These are phyloP conservation scores for Lordiphosa clarofinis DNA, from an alignment of 1,140 invertebrate genomes.

Conservation along the genomic window DNA sequence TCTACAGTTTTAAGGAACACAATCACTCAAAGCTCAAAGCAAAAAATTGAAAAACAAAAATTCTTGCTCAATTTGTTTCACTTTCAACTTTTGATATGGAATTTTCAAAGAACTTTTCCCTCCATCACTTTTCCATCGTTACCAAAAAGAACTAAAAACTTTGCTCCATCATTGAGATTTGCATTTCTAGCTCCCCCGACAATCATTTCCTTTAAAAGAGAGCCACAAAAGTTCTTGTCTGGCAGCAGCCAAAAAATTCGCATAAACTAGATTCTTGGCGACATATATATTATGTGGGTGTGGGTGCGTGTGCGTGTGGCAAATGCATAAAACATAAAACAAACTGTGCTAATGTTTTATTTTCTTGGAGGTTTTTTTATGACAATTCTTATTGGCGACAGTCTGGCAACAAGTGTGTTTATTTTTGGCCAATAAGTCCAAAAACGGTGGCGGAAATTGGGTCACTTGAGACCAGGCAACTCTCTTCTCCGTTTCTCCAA, in stretches of 20 bases:
- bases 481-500: slow-evolving; percentile 3
- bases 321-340: slow-evolving; percentile 28
- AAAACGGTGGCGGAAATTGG: slow-evolving; percentile 13
- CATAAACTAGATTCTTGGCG: slow-evolving; percentile 27
- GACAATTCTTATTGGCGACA: slow-evolving; percentile 38
- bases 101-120: too few relatives aligned
- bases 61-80: too few relatives aligned
- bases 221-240: neutral
- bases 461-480: slow-evolving; percentile 7
- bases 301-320: slow-evolving; percentile 12
- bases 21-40: too few relatives aligned
- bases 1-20: too few relatives aligned
- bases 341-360: slow-evolving; percentile 50
- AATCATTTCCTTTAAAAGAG: neutral
- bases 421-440: slow-evolving; percentile 18
- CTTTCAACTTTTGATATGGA: too few relatives aligned
- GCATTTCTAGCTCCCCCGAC: neutral
- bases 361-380: slow-evolving; percentile 16
- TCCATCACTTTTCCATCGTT: too few relatives aligned
- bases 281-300: slow-evolving; percentile 13
- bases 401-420: slow-evolving; percentile 42
- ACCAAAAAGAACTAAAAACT: too few relatives aligned
- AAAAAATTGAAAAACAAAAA: too few relatives aligned
- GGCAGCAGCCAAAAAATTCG: neutral
- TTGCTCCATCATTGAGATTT: too few relatives aligned